Base-by-base conservation (phyloP, 1,140 invertebrate genomes). In the Magallana ariakensis region DNA sequence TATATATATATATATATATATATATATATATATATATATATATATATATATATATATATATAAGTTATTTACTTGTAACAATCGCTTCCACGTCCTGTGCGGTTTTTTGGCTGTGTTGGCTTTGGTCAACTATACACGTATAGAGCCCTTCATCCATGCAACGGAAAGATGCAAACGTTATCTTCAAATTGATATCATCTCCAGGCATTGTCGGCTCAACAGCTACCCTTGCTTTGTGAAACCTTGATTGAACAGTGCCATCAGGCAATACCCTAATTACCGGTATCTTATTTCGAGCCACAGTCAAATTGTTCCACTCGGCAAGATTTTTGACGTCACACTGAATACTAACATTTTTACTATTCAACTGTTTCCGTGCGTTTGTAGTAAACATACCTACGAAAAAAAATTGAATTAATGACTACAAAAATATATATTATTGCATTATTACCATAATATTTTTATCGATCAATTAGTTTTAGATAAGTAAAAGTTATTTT, bases 91-190 rank as follows among this genome's bases (percentile, higher is more conserved):
- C 57, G 60, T 58, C 80, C 33, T 60, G 22, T 7, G 33, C 26
- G 56, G 57, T 46, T 46, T 46, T 46, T 46, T 86, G 80, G 58
- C 82, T 9, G 0, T 80, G 56, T 46, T 86, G 80, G 58, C 82
- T 9, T 8, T 80, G 56, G 9, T 86, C 85, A n/a, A 86, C 46
- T n/a, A 15, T 46, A 22, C 85, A 86, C 9, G 54, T 58, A 58
- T 82, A 86, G n/a, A 15, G 26, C 9, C 85, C 85, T 57, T 81
- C 80, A 75, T 86, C 85, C 22, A 60, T 80, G 22, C 85, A 86
- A 13, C 80, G 55, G 8, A 82, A 80, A 33, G 3, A 58, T 11
- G 55, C 53, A 46, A 86, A 86, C 26, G 16, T 80, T 22, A 86
- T 33, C 9, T 54, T 60, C 8, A 86, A 33, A 9, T 58, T 26